phyloP scores from a whole-genome alignment of 2,888 invertebrate species.

The Dicranocentrus wangi region DNA sequence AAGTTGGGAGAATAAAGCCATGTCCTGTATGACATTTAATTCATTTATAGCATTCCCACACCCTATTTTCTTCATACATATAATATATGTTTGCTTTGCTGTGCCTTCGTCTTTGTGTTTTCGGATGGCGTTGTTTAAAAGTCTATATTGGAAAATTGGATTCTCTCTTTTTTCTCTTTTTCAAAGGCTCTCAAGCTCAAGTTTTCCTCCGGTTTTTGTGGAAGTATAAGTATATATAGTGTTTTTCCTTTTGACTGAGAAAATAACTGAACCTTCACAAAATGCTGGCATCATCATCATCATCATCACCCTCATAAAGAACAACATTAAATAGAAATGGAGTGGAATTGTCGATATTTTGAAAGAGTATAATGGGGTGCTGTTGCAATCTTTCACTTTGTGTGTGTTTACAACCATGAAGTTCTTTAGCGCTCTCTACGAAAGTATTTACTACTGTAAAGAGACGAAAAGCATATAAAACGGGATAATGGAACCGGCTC shows the following conservation, averaged over 20 bases:
- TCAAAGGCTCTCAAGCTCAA: conserved; percentile 15
- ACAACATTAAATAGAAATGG: conserved; percentile 37
- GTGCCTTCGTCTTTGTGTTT: neutral
- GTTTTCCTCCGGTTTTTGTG: conserved; percentile 8
- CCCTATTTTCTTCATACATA: conserved; percentile 33
- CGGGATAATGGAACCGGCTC: no score
- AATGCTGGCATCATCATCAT: no score
- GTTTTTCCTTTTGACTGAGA: neutral
- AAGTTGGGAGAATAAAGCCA: no score
- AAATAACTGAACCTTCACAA: conserved; percentile 16
- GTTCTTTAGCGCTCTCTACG: no score
- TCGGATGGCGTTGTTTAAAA: neutral
- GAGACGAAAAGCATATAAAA: no score
- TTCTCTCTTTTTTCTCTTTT: conserved; percentile 22
- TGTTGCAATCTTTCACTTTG: no score
- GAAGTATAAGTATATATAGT: conserved; percentile 12
- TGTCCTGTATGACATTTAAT: conserved; percentile 26
- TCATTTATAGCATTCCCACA: conserved; percentile 7
- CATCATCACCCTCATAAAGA: conserved; percentile 30
- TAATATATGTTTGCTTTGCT: conserved; percentile 2
- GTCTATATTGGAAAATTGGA: conserved; percentile 26
- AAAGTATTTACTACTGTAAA: no score
- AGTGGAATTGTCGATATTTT: conserved; percentile 27
- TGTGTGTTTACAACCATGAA: no score
- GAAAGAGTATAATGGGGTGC: conserved; percentile 4